Percentiles rank a stretch among this genome's conserved stretches.
Conservation (phyloP, 2,888 invertebrate genomes). For the Morpho helenor region DNA sequence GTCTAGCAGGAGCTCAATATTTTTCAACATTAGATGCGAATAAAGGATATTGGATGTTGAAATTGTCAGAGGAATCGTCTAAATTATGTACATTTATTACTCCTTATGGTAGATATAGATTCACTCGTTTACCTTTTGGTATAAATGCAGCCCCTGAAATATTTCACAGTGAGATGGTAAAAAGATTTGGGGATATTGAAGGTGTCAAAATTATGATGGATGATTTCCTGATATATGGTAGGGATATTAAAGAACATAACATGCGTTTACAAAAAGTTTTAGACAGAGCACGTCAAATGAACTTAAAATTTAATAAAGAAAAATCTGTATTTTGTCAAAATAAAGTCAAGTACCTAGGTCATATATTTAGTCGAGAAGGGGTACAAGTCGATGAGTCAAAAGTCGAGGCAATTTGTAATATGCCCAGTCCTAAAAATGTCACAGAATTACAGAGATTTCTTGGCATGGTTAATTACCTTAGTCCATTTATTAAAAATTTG, state of each 20-base stretch:
- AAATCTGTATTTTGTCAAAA: conserved; percentile 22
- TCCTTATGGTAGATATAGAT: no score
- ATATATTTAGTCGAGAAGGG: conserved; percentile 3
- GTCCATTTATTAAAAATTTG: conserved; percentile 20
- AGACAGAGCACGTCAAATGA: conserved; percentile 19
- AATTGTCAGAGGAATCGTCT: no score
- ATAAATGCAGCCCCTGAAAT: no score
- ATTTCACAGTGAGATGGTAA: no score
- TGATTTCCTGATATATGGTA: no score
- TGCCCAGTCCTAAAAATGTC: conserved; percentile 13
- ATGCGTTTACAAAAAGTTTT: conserved; percentile 11
- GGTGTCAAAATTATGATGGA: no score
- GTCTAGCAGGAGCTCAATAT: no score
- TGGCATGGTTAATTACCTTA: conserved; percentile 23
- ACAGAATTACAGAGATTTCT: conserved; percentile 24
- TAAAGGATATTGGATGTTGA: no score
- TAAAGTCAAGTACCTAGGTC: conserved; percentile 25
- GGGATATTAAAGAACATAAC: conserved; percentile 24
- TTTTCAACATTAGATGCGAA: no score
- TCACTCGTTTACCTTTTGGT: no score
- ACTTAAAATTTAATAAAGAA: conserved; percentile 14
- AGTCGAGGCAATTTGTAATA: conserved; percentile 2
- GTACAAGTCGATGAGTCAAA: background rate
- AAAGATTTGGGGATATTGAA: no score
- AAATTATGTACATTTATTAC: no score